phyloP scores from a whole-genome alignment of 1,140 invertebrate genomes.

The Tetramorium simillimum region DNA sequence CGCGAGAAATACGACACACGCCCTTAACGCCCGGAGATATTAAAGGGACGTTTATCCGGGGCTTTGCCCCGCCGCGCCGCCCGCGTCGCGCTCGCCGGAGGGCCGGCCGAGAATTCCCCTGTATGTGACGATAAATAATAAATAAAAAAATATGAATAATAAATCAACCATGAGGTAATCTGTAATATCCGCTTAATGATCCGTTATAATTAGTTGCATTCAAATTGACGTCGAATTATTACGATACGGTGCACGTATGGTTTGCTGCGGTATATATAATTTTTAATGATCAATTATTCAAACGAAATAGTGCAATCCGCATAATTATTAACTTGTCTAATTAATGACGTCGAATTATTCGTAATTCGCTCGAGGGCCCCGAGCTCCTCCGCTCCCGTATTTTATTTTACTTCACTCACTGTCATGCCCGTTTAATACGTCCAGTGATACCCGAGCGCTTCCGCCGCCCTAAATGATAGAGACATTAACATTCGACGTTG shows the following conservation, averaged over 20 bases:
- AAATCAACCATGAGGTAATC: not conserved
- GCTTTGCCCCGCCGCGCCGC: not conserved
- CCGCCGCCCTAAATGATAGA: conserved; percentile 8
- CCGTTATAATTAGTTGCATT: conserved; percentile 22
- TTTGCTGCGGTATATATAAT: not conserved
- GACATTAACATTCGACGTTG: conserved; percentile 51
- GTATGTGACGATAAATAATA: not conserved
- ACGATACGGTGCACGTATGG: not conserved
- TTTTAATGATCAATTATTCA: conserved; percentile 20
- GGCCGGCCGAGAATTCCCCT: not conserved
- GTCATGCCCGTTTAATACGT: not conserved
- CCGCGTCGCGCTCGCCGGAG: not conserved
- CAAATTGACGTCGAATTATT: conserved; percentile 13
- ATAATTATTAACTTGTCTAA: not conserved
- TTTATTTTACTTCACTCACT: not conserved
- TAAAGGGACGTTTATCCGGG: conserved; percentile 31
- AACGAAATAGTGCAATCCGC: not conserved
- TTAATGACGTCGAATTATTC: not conserved
- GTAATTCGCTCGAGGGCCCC: not conserved
- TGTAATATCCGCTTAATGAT: not conserved
- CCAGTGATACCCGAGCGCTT: not conserved
- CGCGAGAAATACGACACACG: conserved; percentile 34
- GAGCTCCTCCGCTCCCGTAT: not conserved
- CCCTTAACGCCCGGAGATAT: conserved; percentile 45
- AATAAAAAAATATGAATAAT: conserved; percentile 20